Conservation (phyloP, 2,888 invertebrate species). For the Volucella bombylans region DNA sequence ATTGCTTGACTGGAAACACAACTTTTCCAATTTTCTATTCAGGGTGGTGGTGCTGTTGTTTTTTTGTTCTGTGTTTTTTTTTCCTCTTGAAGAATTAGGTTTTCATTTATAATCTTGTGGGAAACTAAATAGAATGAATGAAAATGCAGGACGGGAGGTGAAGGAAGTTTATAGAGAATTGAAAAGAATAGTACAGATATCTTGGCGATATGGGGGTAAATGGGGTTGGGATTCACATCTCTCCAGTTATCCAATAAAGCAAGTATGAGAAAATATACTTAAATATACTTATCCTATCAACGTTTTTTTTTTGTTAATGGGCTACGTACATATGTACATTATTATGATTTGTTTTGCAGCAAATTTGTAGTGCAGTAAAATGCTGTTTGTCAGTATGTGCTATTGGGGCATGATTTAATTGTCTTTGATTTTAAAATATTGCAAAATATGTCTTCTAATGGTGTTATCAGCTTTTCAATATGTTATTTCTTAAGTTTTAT, state of each 20-base stretch:
- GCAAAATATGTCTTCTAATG: too few species aligned
- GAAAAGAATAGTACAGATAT: slow-evolving; percentile 57
- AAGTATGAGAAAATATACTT: slow-evolving; percentile 8
- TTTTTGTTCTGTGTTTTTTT: slow-evolving; percentile 41
- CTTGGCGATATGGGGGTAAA: slow-evolving; percentile 52
- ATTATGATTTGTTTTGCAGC: too few species aligned
- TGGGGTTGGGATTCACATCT: slow-evolving; percentile 43
- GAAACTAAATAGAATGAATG: slow-evolving; percentile 66
- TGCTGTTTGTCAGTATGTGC: too few species aligned
- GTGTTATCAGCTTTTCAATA: too few species aligned
- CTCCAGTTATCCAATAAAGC: slow-evolving; percentile 45
- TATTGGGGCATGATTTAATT: too few species aligned
- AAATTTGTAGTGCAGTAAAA: too few species aligned
- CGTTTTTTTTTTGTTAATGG: too few species aligned
- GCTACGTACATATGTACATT: too few species aligned
- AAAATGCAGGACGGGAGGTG: slow-evolving; percentile 24
- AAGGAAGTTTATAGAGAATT: slow-evolving; percentile 54
- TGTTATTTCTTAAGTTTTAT: too few species aligned
- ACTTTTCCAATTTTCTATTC: slow-evolving; percentile 69
- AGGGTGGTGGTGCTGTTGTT: slow-evolving; percentile 58
- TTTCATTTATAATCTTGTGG: slow-evolving; percentile 73
- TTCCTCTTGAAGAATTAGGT: slow-evolving; percentile 48
- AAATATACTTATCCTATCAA: too few species aligned
- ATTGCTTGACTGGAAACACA: slow-evolving; percentile 70
- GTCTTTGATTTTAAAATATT: too few species aligned